Base-by-base conservation (phyloP, 2,888 invertebrate genomes). In the Odontomyia ornata region DNA sequence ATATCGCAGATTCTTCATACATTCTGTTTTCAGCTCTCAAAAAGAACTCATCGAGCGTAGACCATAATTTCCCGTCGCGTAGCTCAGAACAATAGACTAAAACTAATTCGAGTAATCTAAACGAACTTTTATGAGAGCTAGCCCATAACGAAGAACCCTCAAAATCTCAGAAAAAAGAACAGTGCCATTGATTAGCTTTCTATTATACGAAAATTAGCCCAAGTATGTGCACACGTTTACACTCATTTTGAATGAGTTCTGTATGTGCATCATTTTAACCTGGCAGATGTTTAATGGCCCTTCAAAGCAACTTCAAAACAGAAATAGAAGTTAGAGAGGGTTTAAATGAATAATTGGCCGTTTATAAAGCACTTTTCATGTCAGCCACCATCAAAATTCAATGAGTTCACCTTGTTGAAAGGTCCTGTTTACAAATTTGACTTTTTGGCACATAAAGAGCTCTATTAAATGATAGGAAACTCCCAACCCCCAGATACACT, bases 141-240 rank as follows among this genome's bases (percentile, higher is more conserved):
- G 9, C 3, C 36, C 9, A 36, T 36, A 36, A 36, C 36, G 36
- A 36, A 36, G 9, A 36, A 36, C 36, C 36, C 36, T 36, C 36
- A 9, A 36, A 9, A 36, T 36, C 9, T 36, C 36, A 9, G 3
- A 67, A 67, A 71, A 57, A 73, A 36, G 57, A 57, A 60, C 52
- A 73, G 60, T 73, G 36, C 60, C 21, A 25, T 76, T 78, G 76
- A 78, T 78, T 78, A 78, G 78, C 43, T 72, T 57, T 76, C 78
- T 76, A 76, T 78, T 78, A 76, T 78, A 57, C 60, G 57, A 67
- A 78, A 78, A 78, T 78, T 78, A 76, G 78, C 78, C 43, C 30
- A 73, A 73, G 73, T 73, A 73, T 73, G 60, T 73, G 60, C 73
- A 73, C 73, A 60, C 57, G 60, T 73, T 73, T 73, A 57, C 73